Evolutionary conservation across 2,888 invertebrate genomes (phyloP).

Genomic region (Pseudococcus longispinus): DNA sequence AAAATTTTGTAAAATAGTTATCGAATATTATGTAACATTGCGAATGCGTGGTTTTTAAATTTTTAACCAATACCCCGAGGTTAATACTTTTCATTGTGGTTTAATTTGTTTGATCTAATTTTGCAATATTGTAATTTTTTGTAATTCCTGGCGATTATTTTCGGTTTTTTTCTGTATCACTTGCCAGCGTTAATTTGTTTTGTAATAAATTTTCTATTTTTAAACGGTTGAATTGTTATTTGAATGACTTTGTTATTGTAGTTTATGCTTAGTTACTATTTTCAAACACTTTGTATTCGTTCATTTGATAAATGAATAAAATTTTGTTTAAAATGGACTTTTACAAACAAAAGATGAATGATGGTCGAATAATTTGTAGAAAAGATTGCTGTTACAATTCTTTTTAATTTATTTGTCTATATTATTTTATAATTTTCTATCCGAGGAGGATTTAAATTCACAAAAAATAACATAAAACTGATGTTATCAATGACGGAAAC

Average conservation of each 20-base stretch:
- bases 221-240: not conserved
- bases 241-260: not conserved
- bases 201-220: not conserved
- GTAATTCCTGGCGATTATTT: not conserved
- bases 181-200: not conserved
- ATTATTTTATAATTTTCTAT: no score
- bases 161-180: not conserved
- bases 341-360: not conserved
- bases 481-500: no score
- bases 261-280: not conserved
- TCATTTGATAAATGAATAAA: not conserved
- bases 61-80: not conserved
- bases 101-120: not conserved
- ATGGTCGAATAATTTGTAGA: no score
- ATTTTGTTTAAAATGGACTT: not conserved
- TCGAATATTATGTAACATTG: not conserved
- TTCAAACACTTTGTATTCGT: not conserved
- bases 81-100: not conserved
- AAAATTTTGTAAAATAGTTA: not conserved
- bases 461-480: no score
- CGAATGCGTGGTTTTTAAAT: not conserved
- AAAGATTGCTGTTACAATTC: no score
- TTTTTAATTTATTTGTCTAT: no score
- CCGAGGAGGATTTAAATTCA: no score
- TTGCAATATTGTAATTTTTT: not conserved